phyloP scores from a whole-genome alignment of 1,140 invertebrate species.

The Drosophila lowei region DNA sequence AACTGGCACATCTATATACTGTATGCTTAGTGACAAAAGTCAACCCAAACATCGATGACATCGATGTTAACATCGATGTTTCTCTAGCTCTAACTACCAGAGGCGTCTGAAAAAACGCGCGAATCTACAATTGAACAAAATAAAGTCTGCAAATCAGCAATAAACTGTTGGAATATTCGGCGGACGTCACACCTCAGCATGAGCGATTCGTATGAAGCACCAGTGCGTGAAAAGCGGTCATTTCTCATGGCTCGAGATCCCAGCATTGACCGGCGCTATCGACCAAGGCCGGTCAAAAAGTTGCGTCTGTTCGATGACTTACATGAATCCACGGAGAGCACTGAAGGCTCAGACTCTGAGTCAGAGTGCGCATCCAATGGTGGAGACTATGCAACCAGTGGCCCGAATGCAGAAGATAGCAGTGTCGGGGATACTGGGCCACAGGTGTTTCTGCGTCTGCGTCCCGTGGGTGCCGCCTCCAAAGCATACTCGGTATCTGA shows the following conservation, averaged over 20 bases:
- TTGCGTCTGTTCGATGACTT: slow-evolving; percentile 65
- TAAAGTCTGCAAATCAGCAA: no score
- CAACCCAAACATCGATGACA: no score
- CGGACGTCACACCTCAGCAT: no score
- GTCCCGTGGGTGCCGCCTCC: slow-evolving; percentile 70
- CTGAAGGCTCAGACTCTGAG: slow-evolving; percentile 56
- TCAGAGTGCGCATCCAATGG: slow-evolving; percentile 44
- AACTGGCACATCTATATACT: no score
- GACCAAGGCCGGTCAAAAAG: slow-evolving; percentile 64
- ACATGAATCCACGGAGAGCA: slow-evolving; percentile 50
- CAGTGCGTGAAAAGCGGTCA: slow-evolving; percentile 65
- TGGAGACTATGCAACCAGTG: slow-evolving; percentile 18
- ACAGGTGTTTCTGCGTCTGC: slow-evolving; percentile 85
- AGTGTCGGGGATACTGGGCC: slow-evolving; percentile 59
- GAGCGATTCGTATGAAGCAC: not conserved
- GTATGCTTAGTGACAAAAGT: no score
- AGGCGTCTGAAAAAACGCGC: no score
- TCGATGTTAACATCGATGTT: no score
- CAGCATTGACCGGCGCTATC: slow-evolving; percentile 72
- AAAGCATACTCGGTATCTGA: slow-evolving; percentile 55
- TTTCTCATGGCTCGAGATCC: slow-evolving; percentile 75
- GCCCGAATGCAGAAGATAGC: slow-evolving; percentile 9
- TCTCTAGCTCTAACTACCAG: no score
- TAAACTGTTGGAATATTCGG: no score
- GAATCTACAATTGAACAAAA: no score